Base-by-base conservation (phyloP, 2,888 invertebrate species). In the Epirrhoe tristata region DNA sequence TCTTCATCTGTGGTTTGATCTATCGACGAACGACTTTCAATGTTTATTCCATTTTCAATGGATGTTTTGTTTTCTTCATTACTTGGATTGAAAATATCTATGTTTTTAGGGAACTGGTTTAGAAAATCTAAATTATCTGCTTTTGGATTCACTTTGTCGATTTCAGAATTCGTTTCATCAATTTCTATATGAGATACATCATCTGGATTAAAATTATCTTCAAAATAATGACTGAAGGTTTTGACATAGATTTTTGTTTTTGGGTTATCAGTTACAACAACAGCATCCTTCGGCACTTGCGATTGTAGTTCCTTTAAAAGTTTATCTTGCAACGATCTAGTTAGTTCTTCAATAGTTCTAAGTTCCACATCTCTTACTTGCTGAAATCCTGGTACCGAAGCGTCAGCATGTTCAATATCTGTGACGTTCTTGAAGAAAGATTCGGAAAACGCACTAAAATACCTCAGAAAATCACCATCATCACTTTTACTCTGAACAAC, bases 211-310 rank as follows among this genome's bases (percentile, higher is more conserved):
- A 76, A 70, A 56, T 75, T 72, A 12, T 76, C 67, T 1, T 74
- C 78, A 39, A 67, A 66, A 43, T 58, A 77, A 14, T 86, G 76
- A 66, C 81, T 81, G 43, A 86, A 84, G 2, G 82, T 77, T 76
- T 84, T 86, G 0, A 89, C 78, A 16, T 78, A 80, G 36, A 90
- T 81, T 43, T 84, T 78, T 0, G 87, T 87, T 56, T 84, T 80
- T 6, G 86, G 81, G 31, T 77, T 76, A 3, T 76, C 59, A 50
- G 79, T 76, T 43, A 78, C 75, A 8, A 76, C 73, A 39, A 81
- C 63, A 4, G 74, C 62, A 59, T 72, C 66, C 1, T 74, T 60
- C 0, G 12, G 57, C 43, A 65, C 71, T 55, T n/a, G 71, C 36
- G 60, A 73, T 69, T 59, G 72, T 57, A 59, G 59, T 34, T 75